Conservation (phyloP, 2,113 vertebrate species). For the Bubo bubo region DNA sequence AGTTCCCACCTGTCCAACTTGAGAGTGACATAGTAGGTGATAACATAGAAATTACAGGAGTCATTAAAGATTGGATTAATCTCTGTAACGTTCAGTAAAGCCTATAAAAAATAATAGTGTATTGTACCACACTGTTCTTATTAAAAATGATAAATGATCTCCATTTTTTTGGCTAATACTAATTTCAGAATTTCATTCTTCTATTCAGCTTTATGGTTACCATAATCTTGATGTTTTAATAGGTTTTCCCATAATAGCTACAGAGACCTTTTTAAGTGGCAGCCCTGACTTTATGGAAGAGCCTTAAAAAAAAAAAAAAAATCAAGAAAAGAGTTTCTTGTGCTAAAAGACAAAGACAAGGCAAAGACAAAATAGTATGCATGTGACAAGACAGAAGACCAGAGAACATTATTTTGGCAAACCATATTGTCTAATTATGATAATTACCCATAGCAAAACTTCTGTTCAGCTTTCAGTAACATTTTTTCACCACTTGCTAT, state of each 20-base stretch:
- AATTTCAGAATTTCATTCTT: slow-evolving; percentile 37
- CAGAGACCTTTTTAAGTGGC: slow-evolving; percentile 31
- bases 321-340: background rate
- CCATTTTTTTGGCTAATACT: slow-evolving; percentile 34
- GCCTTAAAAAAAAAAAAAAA: background rate
- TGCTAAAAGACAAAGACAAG: background rate
- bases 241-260: slow-evolving; percentile 36
- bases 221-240: slow-evolving; percentile 52
- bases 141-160: slow-evolving; percentile 36
- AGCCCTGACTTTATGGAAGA: slow-evolving; percentile 6
- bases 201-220: slow-evolving; percentile 37
- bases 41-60: background rate
- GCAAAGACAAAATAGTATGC: background rate
- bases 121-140: slow-evolving; percentile 26
- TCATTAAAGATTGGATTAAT: slow-evolving; percentile 27
- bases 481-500: background rate
- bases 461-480: background rate
- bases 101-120: slow-evolving; percentile 17
- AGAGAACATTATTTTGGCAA: background rate
- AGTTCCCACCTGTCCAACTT: background rate
- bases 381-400: background rate
- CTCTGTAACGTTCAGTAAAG: slow-evolving; percentile 25
- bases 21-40: background rate
- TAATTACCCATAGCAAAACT: background rate
- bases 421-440: background rate